Evolutionary conservation across 2,888 invertebrate genomes (phyloP), one percentile per base, ranked within the genome.

Genomic region (Meganola albula): DNA sequence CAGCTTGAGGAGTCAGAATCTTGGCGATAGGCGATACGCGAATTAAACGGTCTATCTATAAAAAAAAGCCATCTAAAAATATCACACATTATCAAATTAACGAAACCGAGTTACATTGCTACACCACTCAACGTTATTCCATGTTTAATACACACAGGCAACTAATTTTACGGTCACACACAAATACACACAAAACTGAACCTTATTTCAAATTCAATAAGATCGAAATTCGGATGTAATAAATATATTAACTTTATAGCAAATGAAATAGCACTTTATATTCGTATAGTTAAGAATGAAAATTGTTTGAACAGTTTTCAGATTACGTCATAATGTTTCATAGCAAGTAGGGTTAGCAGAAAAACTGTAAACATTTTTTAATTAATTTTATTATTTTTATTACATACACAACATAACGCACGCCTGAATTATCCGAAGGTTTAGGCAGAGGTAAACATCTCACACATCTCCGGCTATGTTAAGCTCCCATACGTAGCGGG

Each of bases 121-220:
- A 46, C 46, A 41, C 59, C 42, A 39, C 46, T 58, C 69, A 42
- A 48, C 46, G 34, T 35, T 16, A 16, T 16, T 38, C 57, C 51
- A 50, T 58, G 63, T 79, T 75, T 74, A 76, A 74, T 73, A 72
- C 71, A 74, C 72, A 63, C 41, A 27, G 34, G 39, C 57, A 63
- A 40, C 58, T 64, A 63, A 75, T 74, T 76, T 77, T 73, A 80
- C 59, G 63, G 60, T 61, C 38, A 58, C 59, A 31, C 4, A n/a
- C 7, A 2, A 1, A 1, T 1, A 2, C 26, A 27, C 4, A n/a
- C 6, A 22, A 39, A 7, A 23, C 9, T 25, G 7, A 16, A 30
- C 34, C 30, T 37, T 44, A 53, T 9, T 2, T 0, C 1, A 1
- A 4, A 1, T 0, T n/a, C 8, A 3, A 2, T 20, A 20, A 20